Evolutionary conservation across 2,113 vertebrate genomes (phyloP).

Genomic region (Loxodonta africana): DNA sequence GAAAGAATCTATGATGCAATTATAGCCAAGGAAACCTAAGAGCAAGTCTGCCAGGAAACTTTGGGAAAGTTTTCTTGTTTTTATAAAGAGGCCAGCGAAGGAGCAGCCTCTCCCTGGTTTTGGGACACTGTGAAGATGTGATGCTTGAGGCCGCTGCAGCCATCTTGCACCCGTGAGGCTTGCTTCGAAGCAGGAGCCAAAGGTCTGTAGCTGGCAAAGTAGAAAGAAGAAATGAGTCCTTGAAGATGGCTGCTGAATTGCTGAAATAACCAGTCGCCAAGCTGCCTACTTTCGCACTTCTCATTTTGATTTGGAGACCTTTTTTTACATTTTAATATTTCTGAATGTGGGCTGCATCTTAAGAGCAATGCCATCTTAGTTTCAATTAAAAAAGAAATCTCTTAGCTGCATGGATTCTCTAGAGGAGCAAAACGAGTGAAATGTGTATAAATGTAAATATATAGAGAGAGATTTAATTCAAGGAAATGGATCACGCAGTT

Average conservation of each 20-base stretch:
- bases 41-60: neutral
- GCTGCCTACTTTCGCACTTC: neutral
- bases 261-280: neutral
- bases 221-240: neutral
- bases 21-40: neutral
- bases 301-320: neutral
- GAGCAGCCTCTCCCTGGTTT: neutral
- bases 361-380: neutral
- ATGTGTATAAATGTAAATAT: no score
- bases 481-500: no score
- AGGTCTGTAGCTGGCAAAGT: neutral
- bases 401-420: neutral
- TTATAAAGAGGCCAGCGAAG: neutral
- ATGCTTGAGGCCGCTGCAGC: neutral
- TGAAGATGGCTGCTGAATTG: neutral
- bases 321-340: conserved; percentile 32
- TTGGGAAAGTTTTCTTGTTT: neutral
- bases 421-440: no score
- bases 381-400: neutral
- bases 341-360: neutral
- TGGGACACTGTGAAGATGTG: neutral
- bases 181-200: neutral
- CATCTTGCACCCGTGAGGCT: neutral
- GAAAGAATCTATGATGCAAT: neutral
- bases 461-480: no score